Evolutionary conservation across 2,113 vertebrate species (phyloP).

Genomic region (Indicator indicator): DNA sequence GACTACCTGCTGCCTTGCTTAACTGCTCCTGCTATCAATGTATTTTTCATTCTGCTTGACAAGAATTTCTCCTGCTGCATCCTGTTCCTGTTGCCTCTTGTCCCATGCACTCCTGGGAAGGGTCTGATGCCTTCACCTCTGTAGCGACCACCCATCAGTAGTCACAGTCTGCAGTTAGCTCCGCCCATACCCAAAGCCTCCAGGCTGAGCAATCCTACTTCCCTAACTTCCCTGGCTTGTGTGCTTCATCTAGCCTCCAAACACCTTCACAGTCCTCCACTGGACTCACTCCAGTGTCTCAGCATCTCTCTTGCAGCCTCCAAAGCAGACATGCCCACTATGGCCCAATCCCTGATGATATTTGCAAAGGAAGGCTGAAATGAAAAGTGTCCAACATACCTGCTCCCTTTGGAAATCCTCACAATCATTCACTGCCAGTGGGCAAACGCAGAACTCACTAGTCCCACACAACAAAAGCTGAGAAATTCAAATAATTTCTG

Average conservation of each 20-base stretch:
- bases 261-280: background rate
- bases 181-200: background rate
- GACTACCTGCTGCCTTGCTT: background rate
- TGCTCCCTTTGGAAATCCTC: background rate
- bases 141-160: rapidly evolving
- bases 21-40: background rate
- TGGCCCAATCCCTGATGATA: background rate
- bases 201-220: background rate
- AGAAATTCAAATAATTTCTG: background rate
- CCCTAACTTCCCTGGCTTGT: background rate
- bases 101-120: background rate
- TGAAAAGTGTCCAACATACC: background rate
- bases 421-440: background rate
- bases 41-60: background rate
- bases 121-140: background rate
- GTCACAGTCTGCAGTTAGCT: background rate
- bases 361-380: background rate
- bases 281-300: background rate
- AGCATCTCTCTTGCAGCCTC: background rate
- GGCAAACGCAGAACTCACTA: background rate
- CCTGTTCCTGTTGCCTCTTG: background rate
- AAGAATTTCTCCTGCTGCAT: background rate
- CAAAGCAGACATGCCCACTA: background rate
- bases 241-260: background rate
- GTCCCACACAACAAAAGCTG: background rate